These are phyloP conservation scores for Halocynthia roretzi DNA, from an alignment of 23 tunicate species.

Conservation along the genomic window DNA sequence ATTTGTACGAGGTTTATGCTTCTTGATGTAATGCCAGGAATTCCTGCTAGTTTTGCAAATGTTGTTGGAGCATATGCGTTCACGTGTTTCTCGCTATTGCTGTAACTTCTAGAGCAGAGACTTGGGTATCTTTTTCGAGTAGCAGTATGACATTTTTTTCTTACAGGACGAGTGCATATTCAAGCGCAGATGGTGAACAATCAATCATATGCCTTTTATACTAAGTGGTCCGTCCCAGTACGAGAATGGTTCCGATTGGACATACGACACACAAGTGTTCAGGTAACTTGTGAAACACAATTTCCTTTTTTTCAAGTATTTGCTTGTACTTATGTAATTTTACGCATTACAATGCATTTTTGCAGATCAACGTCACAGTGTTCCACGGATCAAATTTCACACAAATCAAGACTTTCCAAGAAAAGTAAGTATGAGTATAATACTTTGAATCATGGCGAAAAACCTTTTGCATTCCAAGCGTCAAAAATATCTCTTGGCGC, in stretches of 20 bases:
- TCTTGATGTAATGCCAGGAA: no score
- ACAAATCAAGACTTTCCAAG: constrained; percentile 5
- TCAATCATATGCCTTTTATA: constrained; percentile 38
- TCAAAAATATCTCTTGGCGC: no score
- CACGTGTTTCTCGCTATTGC: neutral
- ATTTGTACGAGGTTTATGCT: no score
- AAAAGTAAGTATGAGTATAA: constrained; percentile 31
- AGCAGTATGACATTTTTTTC: neutral
- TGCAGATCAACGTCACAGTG: constrained; percentile 72
- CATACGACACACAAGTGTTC: constrained; percentile 31
- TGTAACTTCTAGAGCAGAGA: neutral
- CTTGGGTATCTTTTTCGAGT: no score
- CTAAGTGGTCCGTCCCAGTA: constrained; percentile 58
- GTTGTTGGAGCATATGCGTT: no score
- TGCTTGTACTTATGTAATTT: neutral
- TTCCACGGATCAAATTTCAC: constrained; percentile 49
- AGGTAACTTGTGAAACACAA: constrained; percentile 24
- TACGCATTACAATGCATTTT: neutral
- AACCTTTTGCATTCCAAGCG: no score
- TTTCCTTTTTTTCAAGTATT: neutral
- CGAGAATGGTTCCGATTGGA: constrained; percentile 65
- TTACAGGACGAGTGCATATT: constrained; percentile 47
- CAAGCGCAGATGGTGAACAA: constrained; percentile 40
- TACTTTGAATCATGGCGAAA: no score
- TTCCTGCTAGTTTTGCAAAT: no score